Evolutionary conservation across 2,113 vertebrate genomes (phyloP).

Genomic region (Cynocephalus volans): DNA sequence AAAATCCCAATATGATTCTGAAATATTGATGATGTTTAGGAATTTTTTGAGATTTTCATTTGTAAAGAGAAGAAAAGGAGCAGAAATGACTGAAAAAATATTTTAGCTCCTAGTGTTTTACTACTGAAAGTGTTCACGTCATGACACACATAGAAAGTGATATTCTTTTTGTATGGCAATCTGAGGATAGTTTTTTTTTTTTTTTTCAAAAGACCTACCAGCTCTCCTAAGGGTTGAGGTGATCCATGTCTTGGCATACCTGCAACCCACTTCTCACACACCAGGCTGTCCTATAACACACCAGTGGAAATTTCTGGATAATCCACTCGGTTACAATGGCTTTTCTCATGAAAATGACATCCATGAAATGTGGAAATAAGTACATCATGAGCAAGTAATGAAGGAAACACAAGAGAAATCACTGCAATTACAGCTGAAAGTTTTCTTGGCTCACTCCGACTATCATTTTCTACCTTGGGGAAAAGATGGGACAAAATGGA

Average conservation of each 20-base stretch:
- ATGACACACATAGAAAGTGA: background rate
- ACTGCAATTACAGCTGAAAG: background rate
- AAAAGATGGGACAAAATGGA: background rate
- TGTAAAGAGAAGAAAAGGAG: background rate
- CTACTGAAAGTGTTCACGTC: background rate
- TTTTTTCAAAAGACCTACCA: background rate
- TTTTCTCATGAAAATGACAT: background rate
- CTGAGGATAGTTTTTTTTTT: background rate
- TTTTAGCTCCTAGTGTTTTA: background rate
- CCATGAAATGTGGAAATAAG: background rate
- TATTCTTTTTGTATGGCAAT: background rate
- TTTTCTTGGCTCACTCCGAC: background rate
- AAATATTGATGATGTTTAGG: background rate
- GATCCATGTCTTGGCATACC: background rate
- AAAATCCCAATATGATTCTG: slow-evolving; percentile 5
- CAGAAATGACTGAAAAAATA: background rate
- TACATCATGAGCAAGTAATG: background rate
- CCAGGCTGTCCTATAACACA: background rate
- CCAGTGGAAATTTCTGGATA: background rate
- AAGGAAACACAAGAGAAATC: background rate
- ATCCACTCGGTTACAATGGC: rapidly evolving
- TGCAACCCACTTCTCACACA: rapidly evolving
- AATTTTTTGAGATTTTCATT: background rate
- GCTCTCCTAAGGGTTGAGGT: background rate
- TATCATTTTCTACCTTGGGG: background rate